These are phyloP conservation scores for Acromyrmex heyeri DNA, from an alignment of 1,140 invertebrate species.

Conservation along the genomic window DNA sequence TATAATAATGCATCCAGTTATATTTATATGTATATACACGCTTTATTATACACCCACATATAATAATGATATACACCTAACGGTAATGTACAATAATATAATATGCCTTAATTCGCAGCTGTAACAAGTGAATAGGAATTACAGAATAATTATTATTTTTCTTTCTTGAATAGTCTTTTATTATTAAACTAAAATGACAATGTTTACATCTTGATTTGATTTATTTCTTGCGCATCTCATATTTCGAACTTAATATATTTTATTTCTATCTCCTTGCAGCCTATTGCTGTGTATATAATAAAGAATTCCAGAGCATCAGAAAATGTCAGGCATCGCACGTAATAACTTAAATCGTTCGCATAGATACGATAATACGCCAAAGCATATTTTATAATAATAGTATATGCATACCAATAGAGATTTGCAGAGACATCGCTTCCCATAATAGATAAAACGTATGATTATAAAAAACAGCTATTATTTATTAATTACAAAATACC, in stretches of 20 bases:
- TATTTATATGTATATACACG: not conserved
- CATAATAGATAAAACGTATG: slow-evolving; percentile 34
- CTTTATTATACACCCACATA: not conserved
- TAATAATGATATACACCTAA: not conserved
- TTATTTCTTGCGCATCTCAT: not conserved
- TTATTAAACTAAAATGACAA: not conserved
- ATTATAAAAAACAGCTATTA: slow-evolving; percentile 43
- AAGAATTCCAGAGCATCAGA: slow-evolving; percentile 22
- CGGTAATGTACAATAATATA: not conserved
- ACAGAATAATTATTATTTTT: not conserved
- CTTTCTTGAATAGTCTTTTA: not conserved
- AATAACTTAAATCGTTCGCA: slow-evolving; percentile 33
- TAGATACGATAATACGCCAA: slow-evolving; percentile 28
- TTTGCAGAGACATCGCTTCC: slow-evolving; percentile 18
- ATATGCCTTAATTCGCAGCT: not conserved
- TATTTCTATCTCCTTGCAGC: not conserved
- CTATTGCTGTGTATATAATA: slow-evolving; percentile 8
- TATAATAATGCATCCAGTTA: not conserved
- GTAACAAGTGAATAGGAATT: not conserved
- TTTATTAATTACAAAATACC: slow-evolving; percentile 58
- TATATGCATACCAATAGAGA: slow-evolving; percentile 16
- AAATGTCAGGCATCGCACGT: slow-evolving; percentile 29
- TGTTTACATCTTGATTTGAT: slow-evolving; percentile 1
- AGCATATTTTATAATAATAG: slow-evolving; percentile 47
- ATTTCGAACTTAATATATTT: slow-evolving; percentile 26